A percentile compares a stretch with the other conserved stretches of the same genome.
Conservation (phyloP, 1,140 invertebrate species). For the Drosophila kanapiae region DNA sequence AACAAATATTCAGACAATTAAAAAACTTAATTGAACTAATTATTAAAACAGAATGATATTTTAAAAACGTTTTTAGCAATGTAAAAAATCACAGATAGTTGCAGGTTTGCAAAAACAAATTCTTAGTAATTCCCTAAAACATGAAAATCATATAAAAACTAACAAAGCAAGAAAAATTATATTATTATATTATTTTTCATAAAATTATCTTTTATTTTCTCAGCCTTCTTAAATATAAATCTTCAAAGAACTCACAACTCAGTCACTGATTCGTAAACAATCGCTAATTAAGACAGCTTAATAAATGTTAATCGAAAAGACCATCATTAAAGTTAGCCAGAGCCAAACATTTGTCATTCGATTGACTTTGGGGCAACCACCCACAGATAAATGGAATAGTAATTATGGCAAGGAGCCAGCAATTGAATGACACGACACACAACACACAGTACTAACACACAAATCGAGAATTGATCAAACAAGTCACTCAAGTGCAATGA, state of each 20-base stretch:
- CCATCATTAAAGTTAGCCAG: neutral
- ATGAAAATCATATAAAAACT: neutral
- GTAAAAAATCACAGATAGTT: neutral
- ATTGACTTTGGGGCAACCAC: conserved; percentile 29
- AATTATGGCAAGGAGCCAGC: conserved; percentile 46
- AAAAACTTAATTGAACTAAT: neutral
- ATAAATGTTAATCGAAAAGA: neutral
- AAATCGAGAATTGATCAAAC: conserved; percentile 81
- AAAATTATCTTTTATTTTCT: neutral
- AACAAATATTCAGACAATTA: neutral
- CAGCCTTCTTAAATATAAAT: neutral
- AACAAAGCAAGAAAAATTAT: no score
- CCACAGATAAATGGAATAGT: conserved; percentile 40
- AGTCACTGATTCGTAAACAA: conserved; percentile 2
- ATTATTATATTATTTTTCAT: neutral
- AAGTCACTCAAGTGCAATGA: conserved; percentile 80
- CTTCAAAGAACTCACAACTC: neutral
- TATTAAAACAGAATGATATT: neutral
- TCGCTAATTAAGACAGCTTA: conserved; percentile 15
- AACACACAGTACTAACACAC: conserved; percentile 43
- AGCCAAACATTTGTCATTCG: conserved; percentile 38
- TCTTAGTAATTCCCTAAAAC: neutral
- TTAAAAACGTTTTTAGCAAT: neutral
- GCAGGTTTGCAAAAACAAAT: neutral
- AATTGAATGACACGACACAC: conserved; percentile 53